Conservation (phyloP, 1,140 invertebrate genomes). For the Lepidurus packardi region DNA sequence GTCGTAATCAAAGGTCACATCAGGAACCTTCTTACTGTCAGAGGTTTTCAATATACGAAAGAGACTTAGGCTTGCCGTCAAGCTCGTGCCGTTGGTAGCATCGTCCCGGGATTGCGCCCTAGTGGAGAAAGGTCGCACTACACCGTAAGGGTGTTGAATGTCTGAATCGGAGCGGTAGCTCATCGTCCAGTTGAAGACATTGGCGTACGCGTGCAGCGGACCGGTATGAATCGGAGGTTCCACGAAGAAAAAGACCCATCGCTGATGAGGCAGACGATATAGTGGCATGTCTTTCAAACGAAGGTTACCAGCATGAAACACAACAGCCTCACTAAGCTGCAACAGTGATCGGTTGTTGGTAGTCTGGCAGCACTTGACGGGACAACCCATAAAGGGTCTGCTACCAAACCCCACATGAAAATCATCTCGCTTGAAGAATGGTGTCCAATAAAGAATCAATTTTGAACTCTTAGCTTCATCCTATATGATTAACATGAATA, state of each 20-base stretch:
- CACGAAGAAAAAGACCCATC: slow-evolving; percentile 36
- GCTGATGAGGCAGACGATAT: slow-evolving; percentile 31
- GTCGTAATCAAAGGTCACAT: background rate
- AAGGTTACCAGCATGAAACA: slow-evolving; percentile 36
- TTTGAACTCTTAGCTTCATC: no score
- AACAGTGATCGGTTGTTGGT: slow-evolving; percentile 42
- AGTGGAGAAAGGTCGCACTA: background rate
- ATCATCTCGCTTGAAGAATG: background rate
- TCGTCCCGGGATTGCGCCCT: background rate
- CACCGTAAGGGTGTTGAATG: background rate
- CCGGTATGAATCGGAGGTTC: slow-evolving; percentile 31
- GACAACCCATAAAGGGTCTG: slow-evolving; percentile 44
- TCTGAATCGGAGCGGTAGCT: background rate
- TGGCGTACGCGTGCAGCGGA: background rate
- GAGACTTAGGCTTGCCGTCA: background rate
- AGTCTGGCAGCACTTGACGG: slow-evolving; percentile 47
- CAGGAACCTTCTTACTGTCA: background rate
- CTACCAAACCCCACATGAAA: background rate
- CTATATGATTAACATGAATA: no score
- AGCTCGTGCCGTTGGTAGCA: background rate
- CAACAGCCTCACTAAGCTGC: slow-evolving; percentile 35
- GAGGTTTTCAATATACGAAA: background rate
- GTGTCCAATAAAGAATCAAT: no score
- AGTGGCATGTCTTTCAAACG: slow-evolving; percentile 33
- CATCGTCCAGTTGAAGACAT: background rate